phyloP scores from a whole-genome alignment of 2,113 vertebrate genomes.

The Buteo buteo region DNA sequence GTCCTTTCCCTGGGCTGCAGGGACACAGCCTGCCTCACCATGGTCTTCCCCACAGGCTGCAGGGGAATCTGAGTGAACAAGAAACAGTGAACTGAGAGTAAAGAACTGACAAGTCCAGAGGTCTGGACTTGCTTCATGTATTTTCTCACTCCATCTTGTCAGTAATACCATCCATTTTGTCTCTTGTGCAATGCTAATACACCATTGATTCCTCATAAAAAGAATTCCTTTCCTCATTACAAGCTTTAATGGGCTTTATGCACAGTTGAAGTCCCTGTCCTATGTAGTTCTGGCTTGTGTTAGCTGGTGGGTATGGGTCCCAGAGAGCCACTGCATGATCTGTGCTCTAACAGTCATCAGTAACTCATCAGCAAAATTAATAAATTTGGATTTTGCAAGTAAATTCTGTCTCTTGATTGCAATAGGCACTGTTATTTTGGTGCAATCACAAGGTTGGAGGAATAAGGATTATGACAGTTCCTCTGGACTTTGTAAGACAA shows the following conservation, averaged over 20 bases:
- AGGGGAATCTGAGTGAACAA: too few species aligned
- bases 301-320: background rate
- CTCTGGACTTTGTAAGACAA: background rate
- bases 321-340: background rate
- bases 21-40: too few species aligned
- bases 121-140: rapidly evolving
- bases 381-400: background rate
- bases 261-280: background rate
- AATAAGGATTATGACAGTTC: background rate
- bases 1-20: background rate
- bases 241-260: background rate
- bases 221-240: background rate
- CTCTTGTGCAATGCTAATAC: background rate
- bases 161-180: background rate
- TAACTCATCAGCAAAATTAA: background rate
- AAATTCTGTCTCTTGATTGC: background rate
- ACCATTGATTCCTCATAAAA: background rate
- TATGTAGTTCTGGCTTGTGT: background rate
- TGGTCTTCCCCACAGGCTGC: too few species aligned
- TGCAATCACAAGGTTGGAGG: background rate
- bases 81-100: background rate
- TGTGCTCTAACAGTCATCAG: background rate
- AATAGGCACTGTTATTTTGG: background rate
- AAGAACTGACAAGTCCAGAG: background rate
- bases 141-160: background rate